A percentile compares a stretch with the other conserved stretches of the same genome.
Evolutionary conservation across 1,140 invertebrate species (phyloP).

Genomic region (Oedothorax gibbosus): DNA sequence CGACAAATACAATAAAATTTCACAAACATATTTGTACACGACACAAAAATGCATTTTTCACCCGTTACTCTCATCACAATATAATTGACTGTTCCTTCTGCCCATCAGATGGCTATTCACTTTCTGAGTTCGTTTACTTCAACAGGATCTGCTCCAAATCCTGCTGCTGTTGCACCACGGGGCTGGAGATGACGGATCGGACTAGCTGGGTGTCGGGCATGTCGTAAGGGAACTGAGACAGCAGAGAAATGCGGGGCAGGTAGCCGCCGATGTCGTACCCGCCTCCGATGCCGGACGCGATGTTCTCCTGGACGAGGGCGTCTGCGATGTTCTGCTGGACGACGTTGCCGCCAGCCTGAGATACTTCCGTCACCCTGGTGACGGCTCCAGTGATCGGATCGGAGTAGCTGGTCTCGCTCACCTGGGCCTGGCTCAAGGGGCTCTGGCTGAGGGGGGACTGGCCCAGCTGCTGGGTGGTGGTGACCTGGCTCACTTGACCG

Average conservation of each 20-base stretch:
- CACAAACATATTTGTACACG: constrained; percentile 25
- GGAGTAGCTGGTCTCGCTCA: constrained; percentile 15
- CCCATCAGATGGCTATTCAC: too few relatives aligned
- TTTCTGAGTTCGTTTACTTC: constrained; percentile 18
- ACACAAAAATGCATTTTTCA: constrained; percentile 20
- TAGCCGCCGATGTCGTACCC: not conserved
- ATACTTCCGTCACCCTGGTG: constrained; percentile 44
- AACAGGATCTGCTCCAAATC: constrained; percentile 52
- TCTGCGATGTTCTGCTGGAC: constrained; percentile 36
- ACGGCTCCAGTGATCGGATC: constrained; percentile 24
- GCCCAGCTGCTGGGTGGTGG: constrained; percentile 11
- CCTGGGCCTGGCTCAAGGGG: constrained; percentile 10
- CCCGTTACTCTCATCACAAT: constrained; percentile 6
- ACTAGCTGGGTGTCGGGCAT: not conserved
- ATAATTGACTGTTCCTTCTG: constrained; percentile 29
- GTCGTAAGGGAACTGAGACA: constrained; percentile 49
- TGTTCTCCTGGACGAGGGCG: constrained; percentile 36
- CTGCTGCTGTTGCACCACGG: constrained; percentile 31
- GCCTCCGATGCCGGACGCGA: constrained; percentile 3
- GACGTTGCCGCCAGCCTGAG: not conserved
- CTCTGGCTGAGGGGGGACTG: constrained; percentile 25
- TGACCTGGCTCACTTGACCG: not conserved
- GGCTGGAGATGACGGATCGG: constrained; percentile 25
- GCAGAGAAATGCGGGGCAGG: constrained; percentile 22
- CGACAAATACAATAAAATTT: constrained; percentile 16